Base-by-base conservation (phyloP, 2,888 invertebrate species). In the Drosophila affinis region DNA sequence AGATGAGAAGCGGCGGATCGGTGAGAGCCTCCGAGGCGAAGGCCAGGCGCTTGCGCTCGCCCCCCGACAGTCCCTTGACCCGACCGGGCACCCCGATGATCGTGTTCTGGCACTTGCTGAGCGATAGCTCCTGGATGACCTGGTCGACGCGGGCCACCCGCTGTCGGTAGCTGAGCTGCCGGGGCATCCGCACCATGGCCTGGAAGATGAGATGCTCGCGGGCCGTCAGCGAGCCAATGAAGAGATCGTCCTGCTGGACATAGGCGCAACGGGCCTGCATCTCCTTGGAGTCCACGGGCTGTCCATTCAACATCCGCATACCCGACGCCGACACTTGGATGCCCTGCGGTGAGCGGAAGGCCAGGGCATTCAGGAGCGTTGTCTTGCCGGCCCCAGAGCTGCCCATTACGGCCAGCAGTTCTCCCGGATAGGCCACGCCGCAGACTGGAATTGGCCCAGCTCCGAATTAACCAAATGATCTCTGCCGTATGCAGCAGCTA, bases 21-120 rank as follows among this genome's bases (percentile, higher is more conserved):
- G 98, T 99, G 51, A 99, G 93, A 3, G 98, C 96, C 93, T 99
- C 99, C n/a, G 98, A 97, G 18, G 99, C 99, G 91, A 99, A 98
- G 0, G 98, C 97, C 12, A 99, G 93, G 63, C 99, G 94, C 91
- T 98, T 98, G 94, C 96, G 96, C 93, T 99, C 99, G 0, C 99
- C 99, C 0, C 99, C 99, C 0, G 98, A 98, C 67, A 99, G 96
- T 0, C 98, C 98, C 93, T 97, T 98, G 46, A 97, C 93, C 21
- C 96, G 93, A 0, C 98, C 98, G 0, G 97, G 95, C 52, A 96
- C 94, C 0, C 99, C 99, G 69, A 99, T 99, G 47, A 95, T 94
- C 12, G 97, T 98, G 89, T 98, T 95, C 91, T 96, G 95, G 92
- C 98, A 99, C 92, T 98, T 98, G 39, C 94, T 94, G 56, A 99